Evolutionary conservation across 2,113 vertebrate genomes (phyloP), one percentile per base, ranked within the genome.

Genomic region (Pogonocichla stellata): DNA sequence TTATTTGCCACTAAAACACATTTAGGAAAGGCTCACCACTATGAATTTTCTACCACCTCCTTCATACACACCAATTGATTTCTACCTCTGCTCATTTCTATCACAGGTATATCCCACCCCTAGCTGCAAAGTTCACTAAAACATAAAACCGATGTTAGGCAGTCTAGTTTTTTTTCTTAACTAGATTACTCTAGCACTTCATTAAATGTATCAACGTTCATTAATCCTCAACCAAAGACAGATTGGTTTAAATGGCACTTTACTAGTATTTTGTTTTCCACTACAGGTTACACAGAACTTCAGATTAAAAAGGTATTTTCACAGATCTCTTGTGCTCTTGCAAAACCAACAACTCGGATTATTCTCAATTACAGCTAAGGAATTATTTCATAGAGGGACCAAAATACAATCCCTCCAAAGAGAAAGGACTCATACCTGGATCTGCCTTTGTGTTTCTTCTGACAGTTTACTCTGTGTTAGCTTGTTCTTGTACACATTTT

Each of bases 401-500:
- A 57, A 84, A 91, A n/a, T 6, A 23, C 11, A 84, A 33, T n/a
- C 77, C 56, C 10, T 54, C 18, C 24, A 36, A 58, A 77, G 29
- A 58, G 8, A 18, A 94, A 53, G 20, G 29, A 20, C 23, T 85
- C 66, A 58, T 96, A 99, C 99, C 99, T 99, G 98, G 89, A 99
- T 97, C 70, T 98, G 98, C 51, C 81, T 98, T 64, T 99, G 98
- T 0, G 82, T 86, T 94, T 99, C 99, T 58, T 98, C 98, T 66
- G 97, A 97, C 12, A 96, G 51, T 93, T 99, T 99, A 58, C 95
- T 95, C 70, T 98, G 99, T 5, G 96, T 99, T 82, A 99, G 92
- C 78, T 99, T 99, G 96, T 29, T 94, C 97, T 98, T 99, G 89
- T 99, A 99, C 19, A 86, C 93, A 4, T 70, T 97, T 97, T 98